Evolutionary conservation across 2,113 vertebrate genomes (phyloP).

Genomic region (Jacana jacana): DNA sequence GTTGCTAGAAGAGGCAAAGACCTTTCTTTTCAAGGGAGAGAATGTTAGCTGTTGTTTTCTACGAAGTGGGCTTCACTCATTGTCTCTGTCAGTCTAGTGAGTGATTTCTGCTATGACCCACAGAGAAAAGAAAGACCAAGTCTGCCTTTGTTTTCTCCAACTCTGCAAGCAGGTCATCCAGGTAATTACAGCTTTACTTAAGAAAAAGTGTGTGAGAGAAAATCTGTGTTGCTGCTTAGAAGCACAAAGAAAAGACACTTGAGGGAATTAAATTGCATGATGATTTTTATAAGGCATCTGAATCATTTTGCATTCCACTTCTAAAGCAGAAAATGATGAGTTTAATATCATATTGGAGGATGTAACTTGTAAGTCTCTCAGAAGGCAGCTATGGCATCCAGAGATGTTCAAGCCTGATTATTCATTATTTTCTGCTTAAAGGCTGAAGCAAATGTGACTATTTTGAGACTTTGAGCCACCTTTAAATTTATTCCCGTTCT

Average conservation of each 20-base stretch:
- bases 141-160: conserved; percentile 53
- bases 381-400: conserved; percentile 57
- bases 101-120: conserved; percentile 21
- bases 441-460: conserved; percentile 51
- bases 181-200: conserved; percentile 65
- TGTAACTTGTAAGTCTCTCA: conserved; percentile 65
- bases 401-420: conserved; percentile 46
- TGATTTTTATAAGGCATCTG: conserved; percentile 72
- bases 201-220: background rate
- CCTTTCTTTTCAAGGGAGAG: background rate
- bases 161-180: conserved; percentile 30
- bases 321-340: conserved; percentile 75
- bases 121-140: conserved; percentile 2
- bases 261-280: conserved; percentile 75
- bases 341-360: conserved; percentile 74
- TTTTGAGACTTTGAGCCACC: conserved; percentile 33
- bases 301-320: conserved; percentile 75
- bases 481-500: background rate
- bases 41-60: background rate
- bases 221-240: conserved; percentile 49
- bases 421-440: conserved; percentile 54
- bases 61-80: background rate
- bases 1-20: conserved; percentile 7
- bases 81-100: background rate
- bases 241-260: conserved; percentile 72